phyloP scores from a whole-genome alignment of 2,797 vertebrate genomes.

The Chaenodraco wilsoni region DNA sequence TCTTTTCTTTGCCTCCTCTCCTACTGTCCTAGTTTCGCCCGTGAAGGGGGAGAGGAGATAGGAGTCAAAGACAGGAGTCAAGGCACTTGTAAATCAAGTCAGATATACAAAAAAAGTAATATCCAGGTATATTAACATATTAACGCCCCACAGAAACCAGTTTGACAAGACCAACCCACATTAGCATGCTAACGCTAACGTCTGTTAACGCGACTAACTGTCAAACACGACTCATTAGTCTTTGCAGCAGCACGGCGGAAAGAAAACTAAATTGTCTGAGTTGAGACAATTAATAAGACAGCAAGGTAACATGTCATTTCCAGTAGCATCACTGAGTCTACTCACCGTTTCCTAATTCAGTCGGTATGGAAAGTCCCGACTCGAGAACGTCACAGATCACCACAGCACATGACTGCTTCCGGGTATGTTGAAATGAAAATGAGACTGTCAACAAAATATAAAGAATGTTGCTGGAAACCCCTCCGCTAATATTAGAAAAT shows the following conservation, averaged over 20 bases:
- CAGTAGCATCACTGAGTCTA: not conserved
- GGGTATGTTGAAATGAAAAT: not conserved
- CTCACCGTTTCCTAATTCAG: slow-evolving; percentile 26
- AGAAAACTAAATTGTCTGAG: not conserved
- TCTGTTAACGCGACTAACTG: not conserved
- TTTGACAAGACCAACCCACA: not conserved
- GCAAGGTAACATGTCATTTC: fast-evolving
- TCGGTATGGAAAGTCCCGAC: slow-evolving; percentile 47
- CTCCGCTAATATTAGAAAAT: not conserved
- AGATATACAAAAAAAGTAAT: too few species aligned
- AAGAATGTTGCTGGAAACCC: not conserved
- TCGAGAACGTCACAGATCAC: not conserved
- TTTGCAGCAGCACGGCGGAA: not conserved
- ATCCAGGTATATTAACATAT: too few species aligned
- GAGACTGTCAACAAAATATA: not conserved
- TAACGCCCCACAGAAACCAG: not conserved
- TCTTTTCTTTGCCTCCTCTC: too few species aligned
- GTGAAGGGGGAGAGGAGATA: too few species aligned
- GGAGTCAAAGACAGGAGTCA: too few species aligned
- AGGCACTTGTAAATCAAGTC: too few species aligned
- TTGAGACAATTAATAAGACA: fast-evolving
- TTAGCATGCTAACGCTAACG: slow-evolving; percentile 46
- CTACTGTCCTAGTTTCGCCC: too few species aligned
- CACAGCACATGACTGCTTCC: not conserved
- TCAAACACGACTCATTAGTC: not conserved